Base-by-base conservation (phyloP, 2,797 vertebrate genomes). In the Hyperoplus lanceolatus region DNA sequence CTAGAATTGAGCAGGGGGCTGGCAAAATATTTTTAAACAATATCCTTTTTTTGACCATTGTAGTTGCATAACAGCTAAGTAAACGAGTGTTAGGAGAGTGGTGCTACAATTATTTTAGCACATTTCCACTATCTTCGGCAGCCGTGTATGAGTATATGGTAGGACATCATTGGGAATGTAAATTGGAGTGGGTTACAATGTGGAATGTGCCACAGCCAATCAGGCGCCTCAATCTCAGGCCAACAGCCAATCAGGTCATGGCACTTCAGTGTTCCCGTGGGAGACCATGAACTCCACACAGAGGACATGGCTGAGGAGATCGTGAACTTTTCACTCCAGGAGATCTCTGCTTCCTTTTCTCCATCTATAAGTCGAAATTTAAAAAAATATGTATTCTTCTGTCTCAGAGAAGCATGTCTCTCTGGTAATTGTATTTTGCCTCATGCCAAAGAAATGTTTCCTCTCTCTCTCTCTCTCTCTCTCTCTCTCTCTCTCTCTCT, bases 281-380 rank as follows among this genome's bases (percentile, higher is more conserved):
- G 92, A 90, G 92, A 93, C 80, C 57, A 45, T 91, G 87, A 94
- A 93, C 90, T 93, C 82, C 39, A 57, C 2, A 39, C 75, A 82
- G 77, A 90, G 87, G 87, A 93, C 89, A 76, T 89, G 91, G 92
- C 71, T 88, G 81, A 90, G 68, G 88, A 92, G 85, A 92, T 92
- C 79, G 9, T 92, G 92, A 94, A 94, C 93, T 92, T 92, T 93
- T 94, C 92, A 89, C 88, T 93, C 89, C 87, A 85, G 85, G 89
- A 91, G 86, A 92, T 87, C 87, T 84, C 78, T 58, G 80, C 82
- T 89, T 89, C 89, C 56, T 82, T 85, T 85, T 87, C 71, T 79
- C 66, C 73, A 73, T 82, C 73, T 67, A 83, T 83, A 75, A 82
- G 78, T 70, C 77, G 73, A 42, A 41, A 68, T 79, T 83, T 0